Conservation (phyloP, 2,113 vertebrate species). For the Forbesichthys papilliferus region DNA sequence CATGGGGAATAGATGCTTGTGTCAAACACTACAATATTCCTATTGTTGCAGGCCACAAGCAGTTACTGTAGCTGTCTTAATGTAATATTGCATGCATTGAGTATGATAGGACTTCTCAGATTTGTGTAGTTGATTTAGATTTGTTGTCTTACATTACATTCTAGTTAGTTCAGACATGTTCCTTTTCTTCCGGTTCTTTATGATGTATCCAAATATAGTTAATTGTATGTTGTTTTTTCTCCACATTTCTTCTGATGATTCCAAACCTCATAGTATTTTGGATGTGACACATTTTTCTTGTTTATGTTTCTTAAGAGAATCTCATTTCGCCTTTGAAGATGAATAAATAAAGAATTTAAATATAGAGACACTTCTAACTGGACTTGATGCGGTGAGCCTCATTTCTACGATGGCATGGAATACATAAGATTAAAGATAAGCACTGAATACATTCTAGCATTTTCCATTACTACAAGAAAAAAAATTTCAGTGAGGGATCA, state of each 20-base stretch:
- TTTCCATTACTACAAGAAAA: slow-evolving; percentile 57
- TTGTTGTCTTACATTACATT: slow-evolving; percentile 29
- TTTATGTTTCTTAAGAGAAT: slow-evolving; percentile 49
- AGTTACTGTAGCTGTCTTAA: slow-evolving; percentile 12
- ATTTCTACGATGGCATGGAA: not conserved
- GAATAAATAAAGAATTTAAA: slow-evolving; percentile 55
- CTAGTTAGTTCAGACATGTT: slow-evolving; percentile 14
- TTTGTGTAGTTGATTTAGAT: slow-evolving; percentile 9
- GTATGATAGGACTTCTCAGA: slow-evolving; percentile 9
- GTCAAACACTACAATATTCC: slow-evolving; percentile 63
- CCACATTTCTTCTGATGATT: slow-evolving; percentile 41
- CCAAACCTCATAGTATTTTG: slow-evolving; percentile 36
- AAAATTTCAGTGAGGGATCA: slow-evolving; percentile 56
- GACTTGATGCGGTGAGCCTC: not conserved
- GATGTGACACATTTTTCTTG: slow-evolving; percentile 27
- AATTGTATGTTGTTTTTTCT: slow-evolving; percentile 39
- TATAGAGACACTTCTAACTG: slow-evolving; percentile 2
- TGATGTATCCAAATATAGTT: slow-evolving; percentile 25
- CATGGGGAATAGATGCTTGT: slow-evolving; percentile 50
- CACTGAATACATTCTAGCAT: slow-evolving; percentile 49
- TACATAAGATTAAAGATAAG: slow-evolving; percentile 1
- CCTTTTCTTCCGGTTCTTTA: slow-evolving; percentile 44
- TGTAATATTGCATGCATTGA: slow-evolving; percentile 45
- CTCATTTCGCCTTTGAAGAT: slow-evolving; percentile 47
- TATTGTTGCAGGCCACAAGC: slow-evolving; percentile 26